phyloP scores from a whole-genome alignment of 1,140 invertebrate genomes.

The Calephelis nemesis region DNA sequence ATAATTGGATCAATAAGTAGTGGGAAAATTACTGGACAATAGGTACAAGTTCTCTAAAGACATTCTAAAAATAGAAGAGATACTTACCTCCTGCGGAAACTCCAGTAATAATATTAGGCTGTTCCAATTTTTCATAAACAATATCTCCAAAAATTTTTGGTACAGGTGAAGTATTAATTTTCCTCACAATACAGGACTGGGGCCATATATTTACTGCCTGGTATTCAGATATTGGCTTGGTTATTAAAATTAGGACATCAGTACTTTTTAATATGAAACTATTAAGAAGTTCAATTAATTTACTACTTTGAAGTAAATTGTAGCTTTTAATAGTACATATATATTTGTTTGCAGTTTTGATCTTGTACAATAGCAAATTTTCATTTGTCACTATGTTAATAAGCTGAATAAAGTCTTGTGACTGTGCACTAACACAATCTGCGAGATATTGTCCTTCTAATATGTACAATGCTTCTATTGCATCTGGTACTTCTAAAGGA shows the following conservation, averaged over 20 bases:
- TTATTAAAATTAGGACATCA: constrained; percentile 52
- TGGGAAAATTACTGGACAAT: too few relatives aligned
- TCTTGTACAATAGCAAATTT: constrained; percentile 51
- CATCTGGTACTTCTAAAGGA: constrained; percentile 34
- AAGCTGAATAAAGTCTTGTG: constrained; percentile 39
- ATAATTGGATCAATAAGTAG: too few relatives aligned
- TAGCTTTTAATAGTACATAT: constrained; percentile 57
- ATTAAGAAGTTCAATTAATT: constrained; percentile 55
- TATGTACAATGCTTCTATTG: constrained; percentile 50
- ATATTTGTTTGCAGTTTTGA: constrained; percentile 41
- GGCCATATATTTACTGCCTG: constrained; percentile 37
- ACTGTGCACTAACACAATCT: constrained; percentile 41
- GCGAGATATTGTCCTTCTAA: constrained; percentile 60
- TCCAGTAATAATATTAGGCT: constrained; percentile 68
- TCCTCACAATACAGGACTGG: constrained; percentile 46
- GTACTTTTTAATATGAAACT: constrained; percentile 41
- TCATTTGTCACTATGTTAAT: constrained; percentile 47
- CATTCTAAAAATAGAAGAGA: background rate
- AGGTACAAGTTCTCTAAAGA: too few relatives aligned
- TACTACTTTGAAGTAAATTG: constrained; percentile 52
- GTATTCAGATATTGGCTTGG: constrained; percentile 57
- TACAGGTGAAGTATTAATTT: constrained; percentile 41
- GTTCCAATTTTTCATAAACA: constrained; percentile 53
- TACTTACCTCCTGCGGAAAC: constrained; percentile 62
- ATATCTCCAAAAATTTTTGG: constrained; percentile 27